Evolutionary conservation across 2,113 vertebrate genomes (phyloP).

Genomic region (Hippolais icterina): DNA sequence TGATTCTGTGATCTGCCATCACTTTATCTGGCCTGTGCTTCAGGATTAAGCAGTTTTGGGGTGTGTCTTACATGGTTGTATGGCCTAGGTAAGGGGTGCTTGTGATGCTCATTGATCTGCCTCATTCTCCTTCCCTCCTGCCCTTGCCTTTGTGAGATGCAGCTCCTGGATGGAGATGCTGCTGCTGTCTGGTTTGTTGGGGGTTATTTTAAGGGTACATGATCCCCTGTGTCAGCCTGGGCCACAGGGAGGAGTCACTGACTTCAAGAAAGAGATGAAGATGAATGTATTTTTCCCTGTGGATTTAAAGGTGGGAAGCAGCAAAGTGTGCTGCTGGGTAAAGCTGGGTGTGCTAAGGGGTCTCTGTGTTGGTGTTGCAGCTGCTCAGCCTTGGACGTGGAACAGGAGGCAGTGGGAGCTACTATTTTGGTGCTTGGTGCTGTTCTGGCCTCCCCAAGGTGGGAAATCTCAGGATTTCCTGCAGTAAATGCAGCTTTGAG

Average conservation of each 20-base stretch:
- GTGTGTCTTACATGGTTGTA: not conserved
- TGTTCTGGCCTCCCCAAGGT: accelerated
- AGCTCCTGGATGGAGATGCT: not conserved
- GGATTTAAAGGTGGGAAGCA: not conserved
- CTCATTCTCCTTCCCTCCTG: not conserved
- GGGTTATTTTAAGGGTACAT: not conserved
- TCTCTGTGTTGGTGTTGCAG: not conserved
- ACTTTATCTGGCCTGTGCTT: not conserved
- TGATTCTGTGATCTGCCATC: not conserved
- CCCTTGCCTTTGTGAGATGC: not conserved
- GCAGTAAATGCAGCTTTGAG: not conserved
- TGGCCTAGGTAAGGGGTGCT: not conserved
- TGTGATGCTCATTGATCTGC: not conserved
- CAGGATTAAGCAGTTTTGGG: not conserved
- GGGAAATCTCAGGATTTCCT: not conserved
- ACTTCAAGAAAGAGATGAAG: not conserved
- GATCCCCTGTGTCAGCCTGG: not conserved
- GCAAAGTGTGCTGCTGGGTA: not conserved
- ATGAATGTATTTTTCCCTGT: not conserved
- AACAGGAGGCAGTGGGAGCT: not conserved
- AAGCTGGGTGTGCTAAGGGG: not conserved
- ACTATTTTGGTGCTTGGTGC: not conserved
- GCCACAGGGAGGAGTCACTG: accelerated
- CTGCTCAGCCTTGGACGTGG: accelerated
- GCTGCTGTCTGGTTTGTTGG: not conserved